Evolutionary conservation across 2,113 vertebrate species (phyloP), one percentile per base, ranked within the genome.

Genomic region (Hippolais icterina): DNA sequence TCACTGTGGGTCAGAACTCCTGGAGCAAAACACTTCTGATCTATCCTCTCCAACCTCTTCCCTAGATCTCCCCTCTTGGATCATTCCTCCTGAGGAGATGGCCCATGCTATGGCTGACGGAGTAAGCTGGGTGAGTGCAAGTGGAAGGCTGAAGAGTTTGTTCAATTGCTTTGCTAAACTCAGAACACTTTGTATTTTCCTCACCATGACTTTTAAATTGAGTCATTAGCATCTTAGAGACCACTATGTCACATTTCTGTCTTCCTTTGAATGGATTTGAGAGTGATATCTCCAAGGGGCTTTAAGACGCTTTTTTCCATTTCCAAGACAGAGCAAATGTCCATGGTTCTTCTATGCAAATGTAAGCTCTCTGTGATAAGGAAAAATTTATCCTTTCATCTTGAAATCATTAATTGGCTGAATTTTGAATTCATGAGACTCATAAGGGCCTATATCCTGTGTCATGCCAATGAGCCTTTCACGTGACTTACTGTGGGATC

Each of bases 51-150:
- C 33, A 41, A 54, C 22, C 15, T 12, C 19, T 24, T 12, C 3
- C 15, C 20, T 33, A 61, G 4, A 39, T n/a, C 6, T 2, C 15
- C 15, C 15, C 7, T 35, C 5, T 65, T 2, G 3, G 21, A 28
- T 50, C 2, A 1, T 64, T 49, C 6, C 10, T 46, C 6, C 15
- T 27, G 22, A n/a, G 11, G 9, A 66, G 12, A 56, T 15, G 19
- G 2, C 27, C 37, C 24, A 25, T 50, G 15, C 3, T 15, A 11
- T 5, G 21, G 8, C 37, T 42, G 17, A 11, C 31, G 35, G 14
- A n/a, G 0, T 10, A 1, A 1, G 0, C 4, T 41, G 25, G 11
- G 12, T 29, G 29, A 44, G 3, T n/a, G 18, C 18, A 29, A 39
- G 33, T 31, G 60, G 28, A 46, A 72, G 13, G 6, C 2, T 2